Percentiles rank a stretch among this genome's conserved stretches.
Conservation (phyloP, 2,113 vertebrate species). For the Trogon melanurus region DNA sequence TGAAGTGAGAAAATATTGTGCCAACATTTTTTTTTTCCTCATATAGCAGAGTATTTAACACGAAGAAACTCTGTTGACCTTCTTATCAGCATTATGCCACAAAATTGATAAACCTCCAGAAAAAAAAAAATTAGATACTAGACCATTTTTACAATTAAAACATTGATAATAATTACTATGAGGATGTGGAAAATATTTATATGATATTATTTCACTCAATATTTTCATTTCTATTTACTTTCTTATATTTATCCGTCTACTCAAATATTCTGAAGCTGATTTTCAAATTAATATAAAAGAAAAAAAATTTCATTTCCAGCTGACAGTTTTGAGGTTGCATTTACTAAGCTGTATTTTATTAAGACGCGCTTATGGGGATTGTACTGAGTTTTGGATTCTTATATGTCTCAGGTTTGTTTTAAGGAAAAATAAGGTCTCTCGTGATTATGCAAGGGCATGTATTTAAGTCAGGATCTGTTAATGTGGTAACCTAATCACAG, state of each 20-base stretch:
- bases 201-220: not conserved
- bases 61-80: not conserved
- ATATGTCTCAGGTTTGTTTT: not conserved
- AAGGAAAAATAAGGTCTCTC: not conserved
- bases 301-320: not conserved
- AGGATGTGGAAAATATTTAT: not conserved
- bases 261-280: not conserved
- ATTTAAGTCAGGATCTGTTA: not conserved
- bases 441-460: rapidly evolving
- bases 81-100: not conserved
- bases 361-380: not conserved
- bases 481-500: not conserved
- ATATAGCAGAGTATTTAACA: not conserved
- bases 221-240: not conserved
- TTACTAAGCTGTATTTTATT: not conserved
- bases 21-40: not conserved
- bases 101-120: not conserved
- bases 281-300: not conserved
- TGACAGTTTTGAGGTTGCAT: not conserved
- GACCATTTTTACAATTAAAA: not conserved
- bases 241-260: not conserved
- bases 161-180: not conserved
- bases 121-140: not conserved
- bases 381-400: not conserved
- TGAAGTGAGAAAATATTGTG: not conserved